These are phyloP conservation scores for Mesorhabditis belari DNA, from an alignment of 2,888 invertebrate species.

Conservation along the genomic window DNA sequence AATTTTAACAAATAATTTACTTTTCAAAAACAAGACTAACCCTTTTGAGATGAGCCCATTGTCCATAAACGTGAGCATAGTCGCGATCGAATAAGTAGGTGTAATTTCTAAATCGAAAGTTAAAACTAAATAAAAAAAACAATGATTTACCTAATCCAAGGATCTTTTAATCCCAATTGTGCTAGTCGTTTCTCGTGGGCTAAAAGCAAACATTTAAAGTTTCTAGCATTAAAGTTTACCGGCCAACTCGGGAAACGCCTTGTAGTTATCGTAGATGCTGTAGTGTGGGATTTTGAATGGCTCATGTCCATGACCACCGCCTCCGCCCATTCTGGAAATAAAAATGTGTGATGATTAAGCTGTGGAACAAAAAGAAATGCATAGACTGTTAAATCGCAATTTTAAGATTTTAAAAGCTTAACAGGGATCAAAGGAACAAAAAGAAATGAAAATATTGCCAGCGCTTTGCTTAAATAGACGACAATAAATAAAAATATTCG, in stretches of 20 bases:
- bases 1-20: background rate
- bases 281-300: slow-evolving; percentile 46
- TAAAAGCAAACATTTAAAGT: too few species aligned
- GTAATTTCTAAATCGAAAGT: slow-evolving; percentile 37
- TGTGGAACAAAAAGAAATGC: background rate
- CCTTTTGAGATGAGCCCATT: slow-evolving; percentile 41
- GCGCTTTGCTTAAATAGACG: too few species aligned
- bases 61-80: slow-evolving; percentile 34
- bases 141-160: slow-evolving; percentile 45
- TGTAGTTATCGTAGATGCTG: slow-evolving; percentile 45
- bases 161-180: slow-evolving; percentile 48
- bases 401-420: too few species aligned
- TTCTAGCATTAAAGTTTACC: too few species aligned
- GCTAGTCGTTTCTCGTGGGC: slow-evolving; percentile 44
- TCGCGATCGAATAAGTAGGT: slow-evolving; percentile 40
- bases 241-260: slow-evolving; percentile 41
- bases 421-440: too few species aligned
- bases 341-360: background rate
- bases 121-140: background rate
- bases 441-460: too few species aligned
- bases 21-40: slow-evolving; percentile 5
- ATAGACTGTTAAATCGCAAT: too few species aligned
- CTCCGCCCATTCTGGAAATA: slow-evolving; percentile 26
- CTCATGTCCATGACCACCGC: slow-evolving; percentile 39
- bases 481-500: too few species aligned